Evolutionary conservation across 2,113 vertebrate species (phyloP).

Genomic region (Otus sunia): DNA sequence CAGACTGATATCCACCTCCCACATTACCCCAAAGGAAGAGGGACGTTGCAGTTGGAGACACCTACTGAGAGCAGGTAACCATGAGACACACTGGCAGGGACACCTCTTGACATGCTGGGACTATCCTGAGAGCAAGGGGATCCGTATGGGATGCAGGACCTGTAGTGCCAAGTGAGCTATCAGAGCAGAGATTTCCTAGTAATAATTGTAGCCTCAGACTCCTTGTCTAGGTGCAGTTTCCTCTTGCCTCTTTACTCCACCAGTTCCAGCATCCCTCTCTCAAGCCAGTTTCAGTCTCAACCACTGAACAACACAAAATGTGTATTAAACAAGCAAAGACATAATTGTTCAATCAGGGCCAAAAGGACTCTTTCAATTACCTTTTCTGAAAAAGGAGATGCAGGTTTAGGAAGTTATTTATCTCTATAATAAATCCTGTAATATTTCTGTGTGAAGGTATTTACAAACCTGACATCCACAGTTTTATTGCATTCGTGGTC

Average conservation of each 20-base stretch:
- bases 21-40: background rate
- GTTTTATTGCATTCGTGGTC: conserved; percentile 85
- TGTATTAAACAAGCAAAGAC: background rate
- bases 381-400: background rate
- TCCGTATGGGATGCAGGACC: background rate
- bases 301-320: background rate
- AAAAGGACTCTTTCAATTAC: background rate
- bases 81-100: background rate
- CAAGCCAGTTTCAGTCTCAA: background rate
- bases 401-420: background rate
- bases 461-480: conserved; percentile 89
- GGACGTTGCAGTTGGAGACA: background rate
- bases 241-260: background rate
- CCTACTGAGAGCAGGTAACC: background rate
- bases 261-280: background rate
- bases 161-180: background rate
- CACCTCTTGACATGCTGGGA: background rate
- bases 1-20: background rate
- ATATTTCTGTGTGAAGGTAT: conserved; percentile 16
- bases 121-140: background rate
- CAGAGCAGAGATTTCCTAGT: background rate
- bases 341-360: background rate
- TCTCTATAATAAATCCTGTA: background rate
- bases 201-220: background rate
- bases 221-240: background rate